Evolutionary conservation across 2,888 invertebrate genomes (phyloP).

Genomic region (Andrena dorsata): DNA sequence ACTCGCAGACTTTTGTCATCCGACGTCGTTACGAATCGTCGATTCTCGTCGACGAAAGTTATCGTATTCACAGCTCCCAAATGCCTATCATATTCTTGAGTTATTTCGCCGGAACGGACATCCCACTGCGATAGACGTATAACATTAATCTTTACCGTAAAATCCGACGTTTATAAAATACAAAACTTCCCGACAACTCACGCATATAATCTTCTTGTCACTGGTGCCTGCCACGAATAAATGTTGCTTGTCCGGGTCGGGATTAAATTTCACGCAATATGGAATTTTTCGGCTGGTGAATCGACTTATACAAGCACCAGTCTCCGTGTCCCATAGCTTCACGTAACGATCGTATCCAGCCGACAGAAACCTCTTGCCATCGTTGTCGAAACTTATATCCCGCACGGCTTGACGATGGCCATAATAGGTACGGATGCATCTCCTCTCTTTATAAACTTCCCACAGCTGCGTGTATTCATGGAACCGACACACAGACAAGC

Average conservation of each 20-base stretch:
- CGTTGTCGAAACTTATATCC: slow-evolving; percentile 98
- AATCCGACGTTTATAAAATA: background rate
- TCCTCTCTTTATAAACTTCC: slow-evolving; percentile 98
- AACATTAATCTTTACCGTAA: background rate
- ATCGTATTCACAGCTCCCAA: slow-evolving; percentile 99
- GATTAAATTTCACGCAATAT: slow-evolving; percentile 99
- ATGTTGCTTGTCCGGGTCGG: slow-evolving; percentile 98
- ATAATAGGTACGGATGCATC: slow-evolving; percentile 96
- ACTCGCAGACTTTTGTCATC: slow-evolving; percentile 99
- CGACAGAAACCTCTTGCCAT: slow-evolving; percentile 96
- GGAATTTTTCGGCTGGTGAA: slow-evolving; percentile 99
- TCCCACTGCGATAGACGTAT: slow-evolving; percentile 92
- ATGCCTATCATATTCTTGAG: slow-evolving; percentile 99
- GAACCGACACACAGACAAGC: no score
- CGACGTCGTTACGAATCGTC: slow-evolving; percentile 98
- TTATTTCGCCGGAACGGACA: slow-evolving; percentile 96
- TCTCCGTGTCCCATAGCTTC: slow-evolving; percentile 99
- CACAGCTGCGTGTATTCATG: slow-evolving; percentile 87
- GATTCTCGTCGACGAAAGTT: slow-evolving; percentile 99
- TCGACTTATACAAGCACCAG: slow-evolving; percentile 93
- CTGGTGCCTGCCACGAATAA: slow-evolving; percentile 99
- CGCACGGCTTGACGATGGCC: slow-evolving; percentile 99
- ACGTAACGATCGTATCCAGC: slow-evolving; percentile 99
- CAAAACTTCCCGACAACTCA: slow-evolving; percentile 86
- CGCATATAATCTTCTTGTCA: slow-evolving; percentile 99